Percentiles rank a stretch among this genome's conserved stretches.
These are phyloP conservation scores for Xestia xanthographa DNA, from an alignment of 2,888 invertebrate genomes.

Conservation along the genomic window DNA sequence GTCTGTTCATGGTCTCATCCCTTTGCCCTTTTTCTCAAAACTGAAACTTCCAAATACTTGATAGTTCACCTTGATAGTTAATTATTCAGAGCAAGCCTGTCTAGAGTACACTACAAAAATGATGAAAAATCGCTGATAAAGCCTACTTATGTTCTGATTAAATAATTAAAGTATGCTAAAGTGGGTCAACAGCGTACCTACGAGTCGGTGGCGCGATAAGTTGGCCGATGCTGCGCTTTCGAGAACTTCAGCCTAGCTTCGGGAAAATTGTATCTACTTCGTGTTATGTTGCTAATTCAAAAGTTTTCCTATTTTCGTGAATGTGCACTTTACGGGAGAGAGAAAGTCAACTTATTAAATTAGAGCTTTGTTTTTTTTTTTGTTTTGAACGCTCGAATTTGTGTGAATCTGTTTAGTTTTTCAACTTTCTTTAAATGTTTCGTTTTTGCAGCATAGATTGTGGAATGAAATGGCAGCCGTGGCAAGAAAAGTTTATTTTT, in stretches of 20 bases:
- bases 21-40: background rate
- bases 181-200: conserved; percentile 73
- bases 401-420: conserved; percentile 1
- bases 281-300: conserved; percentile 53
- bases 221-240: conserved; percentile 69
- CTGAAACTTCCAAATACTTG: background rate
- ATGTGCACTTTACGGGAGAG: conserved; percentile 14
- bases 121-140: background rate
- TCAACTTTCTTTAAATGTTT: background rate
- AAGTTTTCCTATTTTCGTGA: conserved; percentile 45
- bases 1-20: background rate
- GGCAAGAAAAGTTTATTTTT: conserved; percentile 8
- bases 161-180: conserved; percentile 65
- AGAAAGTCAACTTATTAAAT: conserved; percentile 37
- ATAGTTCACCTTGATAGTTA: background rate
- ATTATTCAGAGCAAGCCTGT: background rate
- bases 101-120: background rate
- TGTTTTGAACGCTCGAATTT: background rate
- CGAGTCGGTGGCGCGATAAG: conserved; percentile 68
- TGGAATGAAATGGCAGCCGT: background rate
- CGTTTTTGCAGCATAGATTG: background rate
- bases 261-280: conserved; percentile 55
- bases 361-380: background rate
- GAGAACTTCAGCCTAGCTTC: conserved; percentile 65
- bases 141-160: conserved; percentile 37